Evolutionary conservation across 2,113 vertebrate species (phyloP), one percentile per base, ranked within the genome.

Genomic region (Toxostoma redivivum): DNA sequence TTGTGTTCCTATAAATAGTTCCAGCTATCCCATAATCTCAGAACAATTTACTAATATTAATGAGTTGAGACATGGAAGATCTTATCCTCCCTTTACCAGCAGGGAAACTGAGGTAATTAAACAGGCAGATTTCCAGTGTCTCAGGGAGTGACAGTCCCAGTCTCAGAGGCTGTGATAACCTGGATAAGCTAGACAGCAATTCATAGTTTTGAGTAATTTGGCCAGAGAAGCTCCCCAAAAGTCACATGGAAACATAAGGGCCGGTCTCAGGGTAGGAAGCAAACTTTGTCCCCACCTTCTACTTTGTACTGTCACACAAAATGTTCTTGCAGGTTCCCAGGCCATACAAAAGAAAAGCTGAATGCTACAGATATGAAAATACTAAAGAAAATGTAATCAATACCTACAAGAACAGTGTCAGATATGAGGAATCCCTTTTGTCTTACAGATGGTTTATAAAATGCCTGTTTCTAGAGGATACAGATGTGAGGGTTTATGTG

Each of bases 21-120:
- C 74, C 56, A 86, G 25, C 37, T 86, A 56, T 96, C 87, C 90
- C 79, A 22, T 88, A 94, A 85, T 95, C 92, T 97, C 86, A 94
- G 92, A 95, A 95, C 93, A 95, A 95, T 95, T 95, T 95, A 35
- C 58, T 83, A 64, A 62, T 91, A 92, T 93, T 94, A 92, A 95
- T 95, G 85, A 96, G 56, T 90, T 95, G 76, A 88, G 79, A 58
- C 18, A 7, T 10, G 35, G 67, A 85, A 81, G 78, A 70, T 58
- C 84, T 86, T 86, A 54, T 33, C 42, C 7, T 91, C 30, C 57
- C 37, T 88, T 72, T 65, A 60, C 4, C 3, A 88, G 56, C 35
- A 62, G 67, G 50, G 84, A 96, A 96, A 82, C 74, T 50, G 78
- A 97, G 78, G 87, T 91, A 90, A 90, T 89, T 91, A 96, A 91